These are phyloP conservation scores for Helobdella robusta DNA, from an alignment of 2,888 invertebrate genomes.

Conservation along the genomic window DNA sequence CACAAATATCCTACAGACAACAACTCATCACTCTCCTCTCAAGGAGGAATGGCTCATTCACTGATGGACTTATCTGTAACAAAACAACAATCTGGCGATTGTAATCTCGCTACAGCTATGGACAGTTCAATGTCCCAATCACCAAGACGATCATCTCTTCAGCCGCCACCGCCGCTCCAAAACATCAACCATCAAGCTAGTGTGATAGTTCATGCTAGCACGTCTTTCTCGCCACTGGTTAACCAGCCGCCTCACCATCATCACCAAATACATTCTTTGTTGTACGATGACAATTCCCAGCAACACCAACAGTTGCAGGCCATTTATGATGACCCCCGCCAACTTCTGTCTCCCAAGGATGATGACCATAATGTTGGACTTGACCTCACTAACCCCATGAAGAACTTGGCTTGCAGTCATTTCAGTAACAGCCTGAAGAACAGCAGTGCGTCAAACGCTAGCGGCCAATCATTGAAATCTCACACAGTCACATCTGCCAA, in stretches of 20 bases:
- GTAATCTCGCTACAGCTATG: neutral
- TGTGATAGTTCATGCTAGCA: conserved; percentile 46
- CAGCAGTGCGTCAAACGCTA: too few relatives aligned
- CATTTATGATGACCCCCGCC: conserved; percentile 9
- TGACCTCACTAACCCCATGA: conserved; percentile 26
- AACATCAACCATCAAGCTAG: conserved; percentile 36
- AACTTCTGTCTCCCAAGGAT: conserved; percentile 8
- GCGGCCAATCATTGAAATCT: too few relatives aligned
- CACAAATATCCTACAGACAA: too few relatives aligned
- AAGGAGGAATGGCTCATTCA: neutral
- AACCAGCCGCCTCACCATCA: conserved; percentile 15
- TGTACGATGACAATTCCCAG: conserved; percentile 19
- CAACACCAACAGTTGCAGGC: conserved; percentile 3
- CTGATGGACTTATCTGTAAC: conserved; percentile 10
- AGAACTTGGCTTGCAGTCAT: conserved; percentile 12
- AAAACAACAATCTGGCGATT: neutral
- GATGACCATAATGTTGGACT: conserved; percentile 26
- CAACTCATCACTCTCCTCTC: too few relatives aligned
- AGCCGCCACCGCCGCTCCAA: conserved; percentile 10
- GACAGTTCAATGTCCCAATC: neutral
- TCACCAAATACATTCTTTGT: neutral
- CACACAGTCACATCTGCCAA: too few relatives aligned
- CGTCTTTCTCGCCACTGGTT: conserved; percentile 25
- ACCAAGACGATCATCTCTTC: neutral
- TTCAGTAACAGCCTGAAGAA: too few relatives aligned